Evolutionary conservation across 2,888 invertebrate species (phyloP).

Genomic region (Bombyx huttoni): DNA sequence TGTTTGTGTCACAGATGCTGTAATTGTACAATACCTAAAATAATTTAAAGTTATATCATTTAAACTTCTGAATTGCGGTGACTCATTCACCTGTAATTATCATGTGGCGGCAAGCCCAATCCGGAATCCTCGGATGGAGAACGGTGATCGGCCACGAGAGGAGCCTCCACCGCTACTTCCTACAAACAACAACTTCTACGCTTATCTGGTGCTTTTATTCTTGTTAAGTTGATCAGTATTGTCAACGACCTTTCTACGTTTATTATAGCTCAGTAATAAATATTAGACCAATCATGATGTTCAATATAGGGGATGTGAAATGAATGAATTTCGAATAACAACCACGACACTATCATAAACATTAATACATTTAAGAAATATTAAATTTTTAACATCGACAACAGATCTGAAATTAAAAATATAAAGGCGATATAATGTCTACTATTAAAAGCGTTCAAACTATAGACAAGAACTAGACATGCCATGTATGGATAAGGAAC

Average conservation of each 20-base stretch:
- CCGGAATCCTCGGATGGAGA: constrained; percentile 96
- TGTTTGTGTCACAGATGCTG: neutral
- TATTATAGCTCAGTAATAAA: too few species aligned
- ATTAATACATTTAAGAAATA: neutral
- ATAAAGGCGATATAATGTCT: constrained; percentile 11
- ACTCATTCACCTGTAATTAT: constrained; percentile 77
- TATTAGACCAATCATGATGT: too few species aligned
- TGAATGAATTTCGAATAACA: neutral
- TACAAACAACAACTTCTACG: constrained; percentile 71
- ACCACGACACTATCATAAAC: neutral
- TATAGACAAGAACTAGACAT: constrained; percentile 22
- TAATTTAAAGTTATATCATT: neutral
- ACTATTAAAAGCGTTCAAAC: constrained; percentile 39
- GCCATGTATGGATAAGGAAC: neutral
- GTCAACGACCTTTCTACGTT: neutral
- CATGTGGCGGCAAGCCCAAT: constrained; percentile 87
- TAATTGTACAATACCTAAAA: neutral
- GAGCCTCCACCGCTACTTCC: constrained; percentile 68
- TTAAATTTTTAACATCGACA: neutral
- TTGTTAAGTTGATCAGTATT: neutral
- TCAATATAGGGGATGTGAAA: neutral
- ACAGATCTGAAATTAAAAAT: neutral
- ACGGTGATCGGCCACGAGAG: constrained; percentile 79
- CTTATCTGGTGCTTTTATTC: constrained; percentile 32
- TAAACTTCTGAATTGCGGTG: neutral